Percentiles rank a stretch among this genome's conserved stretches.
phyloP scores from a whole-genome alignment of 2,113 vertebrate genomes.

The Marmota flaviventris region DNA sequence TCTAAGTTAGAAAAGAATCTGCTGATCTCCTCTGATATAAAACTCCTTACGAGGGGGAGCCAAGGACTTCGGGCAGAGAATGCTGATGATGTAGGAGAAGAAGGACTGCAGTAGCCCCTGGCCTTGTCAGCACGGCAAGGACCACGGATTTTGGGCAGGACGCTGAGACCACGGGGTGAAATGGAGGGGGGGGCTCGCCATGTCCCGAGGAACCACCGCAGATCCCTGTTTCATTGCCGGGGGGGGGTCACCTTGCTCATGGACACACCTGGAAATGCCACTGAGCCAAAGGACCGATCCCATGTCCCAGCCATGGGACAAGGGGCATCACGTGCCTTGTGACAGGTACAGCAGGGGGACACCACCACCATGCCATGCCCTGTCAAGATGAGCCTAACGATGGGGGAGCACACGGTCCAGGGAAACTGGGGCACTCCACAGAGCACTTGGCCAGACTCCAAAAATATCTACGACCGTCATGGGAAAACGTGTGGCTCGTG shows the following conservation, averaged over 20 bases:
- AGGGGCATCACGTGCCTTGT: fast-evolving
- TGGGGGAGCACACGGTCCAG: too few species aligned
- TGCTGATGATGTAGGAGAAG: not conserved
- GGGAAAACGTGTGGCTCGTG: too few species aligned
- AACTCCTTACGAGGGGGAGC: not conserved
- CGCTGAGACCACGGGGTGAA: not conserved
- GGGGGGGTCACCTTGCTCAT: not conserved
- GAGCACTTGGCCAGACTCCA: not conserved
- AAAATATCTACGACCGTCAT: fast-evolving
- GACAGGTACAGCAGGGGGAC: fast-evolving
- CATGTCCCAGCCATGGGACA: not conserved
- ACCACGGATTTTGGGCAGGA: not conserved
- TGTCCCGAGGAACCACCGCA: not conserved
- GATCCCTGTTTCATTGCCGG: fast-evolving
- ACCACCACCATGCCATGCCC: fast-evolving
- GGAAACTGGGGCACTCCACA: too few species aligned
- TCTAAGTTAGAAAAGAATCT: not conserved
- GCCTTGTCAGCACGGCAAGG: not conserved
- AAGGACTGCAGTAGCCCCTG: fast-evolving
- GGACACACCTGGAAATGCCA: not conserved
- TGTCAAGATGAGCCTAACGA: fast-evolving
- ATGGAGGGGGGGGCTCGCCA: too few species aligned
- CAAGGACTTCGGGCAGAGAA: not conserved
- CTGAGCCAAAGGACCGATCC: not conserved
- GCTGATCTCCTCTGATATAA: not conserved